Base-by-base conservation (phyloP, 2,113 vertebrate species). In the Lasiurus borealis region DNA sequence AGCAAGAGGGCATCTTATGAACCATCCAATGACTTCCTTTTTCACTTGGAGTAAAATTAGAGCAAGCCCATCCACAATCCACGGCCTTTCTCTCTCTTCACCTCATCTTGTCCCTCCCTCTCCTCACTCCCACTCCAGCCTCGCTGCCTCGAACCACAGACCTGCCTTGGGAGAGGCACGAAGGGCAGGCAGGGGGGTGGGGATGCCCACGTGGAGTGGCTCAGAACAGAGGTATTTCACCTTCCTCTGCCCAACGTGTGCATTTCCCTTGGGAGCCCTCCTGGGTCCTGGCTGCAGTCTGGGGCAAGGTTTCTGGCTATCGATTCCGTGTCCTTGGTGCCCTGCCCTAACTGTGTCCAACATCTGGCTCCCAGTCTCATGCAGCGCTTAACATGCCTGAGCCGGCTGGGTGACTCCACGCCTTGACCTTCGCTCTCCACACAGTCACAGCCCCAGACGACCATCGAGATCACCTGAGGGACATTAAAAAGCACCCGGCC, bases 361-460 rank as follows among this genome's bases (percentile, higher is more conserved):
- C 29, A 40, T 40, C 72, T 91, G 68, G 16, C 14, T 95, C 92
- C 82, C 46, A 57, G 75, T 59, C 57, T 80, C 75, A 91, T 40
- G 72, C 36, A 78, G 83, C 52, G 89, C 54, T 19, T 62, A 64
- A 57, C 29, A 71, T 0, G 8, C 29, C 16, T 2, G n/a, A n/a
- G n/a, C n/a, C n/a, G n/a, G n/a, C n/a, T n/a, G 34, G 64, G 52
- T 34, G 64, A 57, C 89, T 62, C 64, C 19, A 48, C 40, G 19
- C 25, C 36, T 87, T 95, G 84, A 77, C 84, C 87, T 95, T 86
- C 34, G 80, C 73, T 94, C 57, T 78, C 46, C 77, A 85, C 29
- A 71, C 14, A 46, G 40, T 31, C 27, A 25, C 82, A 80, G 68
- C 31, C 54, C 31, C 12, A 36, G 80, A 69, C 77, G 81, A 78